A percentile compares a stretch with the other conserved stretches of the same genome.
phyloP scores from a whole-genome alignment of 2,797 vertebrate species.

The Gorsachius magnificus region DNA sequence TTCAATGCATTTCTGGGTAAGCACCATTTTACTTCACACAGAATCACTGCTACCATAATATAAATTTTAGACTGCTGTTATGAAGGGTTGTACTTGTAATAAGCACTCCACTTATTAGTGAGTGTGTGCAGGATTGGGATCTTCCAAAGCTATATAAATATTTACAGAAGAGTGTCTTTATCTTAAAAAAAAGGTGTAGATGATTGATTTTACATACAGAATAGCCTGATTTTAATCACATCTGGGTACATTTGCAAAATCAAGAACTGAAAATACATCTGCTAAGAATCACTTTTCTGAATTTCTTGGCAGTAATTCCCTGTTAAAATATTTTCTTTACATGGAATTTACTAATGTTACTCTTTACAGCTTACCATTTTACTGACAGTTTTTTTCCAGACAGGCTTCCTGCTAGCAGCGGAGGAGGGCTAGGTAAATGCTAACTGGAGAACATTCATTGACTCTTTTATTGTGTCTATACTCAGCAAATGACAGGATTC shows the following conservation, averaged over 20 bases:
- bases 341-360: not conserved
- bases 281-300: not conserved
- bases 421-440: not conserved
- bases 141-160: not conserved
- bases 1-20: not conserved
- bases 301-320: slow-evolving; percentile 18
- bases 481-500: not conserved
- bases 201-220: not conserved
- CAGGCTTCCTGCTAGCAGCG: not conserved
- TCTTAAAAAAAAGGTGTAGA: not conserved
- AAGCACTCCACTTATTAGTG: not conserved
- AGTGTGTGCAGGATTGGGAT: not conserved
- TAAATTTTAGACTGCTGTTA: not conserved
- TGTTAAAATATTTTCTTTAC: slow-evolving; percentile 42
- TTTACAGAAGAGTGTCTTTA: not conserved
- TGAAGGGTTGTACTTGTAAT: not conserved
- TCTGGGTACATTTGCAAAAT: not conserved
- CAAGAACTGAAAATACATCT: slow-evolving; percentile 14
- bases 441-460: not conserved
- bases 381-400: not conserved
- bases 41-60: not conserved
- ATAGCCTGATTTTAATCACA: not conserved
- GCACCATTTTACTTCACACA: not conserved
- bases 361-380: not conserved
- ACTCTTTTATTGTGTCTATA: not conserved